Evolutionary conservation across 2,888 invertebrate species (phyloP), one percentile per base, ranked within the genome.

Genomic region (Agriopis marginaria): DNA sequence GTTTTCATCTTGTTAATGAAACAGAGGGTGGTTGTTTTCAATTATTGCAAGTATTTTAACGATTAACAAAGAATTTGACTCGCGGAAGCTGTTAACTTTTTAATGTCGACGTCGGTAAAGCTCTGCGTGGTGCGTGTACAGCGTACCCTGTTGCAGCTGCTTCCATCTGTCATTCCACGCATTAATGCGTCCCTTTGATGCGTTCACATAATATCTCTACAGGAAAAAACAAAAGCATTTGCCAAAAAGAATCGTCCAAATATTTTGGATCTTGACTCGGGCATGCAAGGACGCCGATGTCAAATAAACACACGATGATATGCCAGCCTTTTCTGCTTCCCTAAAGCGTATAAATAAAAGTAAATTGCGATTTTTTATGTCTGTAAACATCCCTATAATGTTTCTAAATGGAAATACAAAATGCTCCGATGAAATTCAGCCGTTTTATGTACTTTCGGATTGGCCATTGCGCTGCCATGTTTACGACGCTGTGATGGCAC

Each of bases 231-330:
- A 81, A 83, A 72, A 72, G 68, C 76, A 79, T 80, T 82, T 86
- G 86, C 85, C 85, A 86, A 84, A 84, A 82, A 80, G 71, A 77
- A 77, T 81, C 77, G 74, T 75, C 71, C 75, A 80, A 82, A 82
- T 79, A 82, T 81, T 82, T 81, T 77, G 72, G 59, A 77, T 79
- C 74, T 78, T 78, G 75, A 74, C 76, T 79, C 77, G 77, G 75
- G 79, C 81, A 79, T 77, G 77, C 83, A 80, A 84, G 81, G 81
- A 81, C 80, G 67, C 72, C 71, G 75, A 81, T 76, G 79, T 80
- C 78, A 76, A 80, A 81, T 81, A 82, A 82, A 82, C 77, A 81
- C 61, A 71, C 44, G 58, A 73, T 68, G 71, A 69, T 77, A 65
- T 71, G 77, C 67, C 75, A 70, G 75, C 63, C 72, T 70, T 72